A percentile compares a stretch with the other conserved stretches of the same genome.
Evolutionary conservation across 2,888 invertebrate species (phyloP).

Genomic region (Diploptera punctata): DNA sequence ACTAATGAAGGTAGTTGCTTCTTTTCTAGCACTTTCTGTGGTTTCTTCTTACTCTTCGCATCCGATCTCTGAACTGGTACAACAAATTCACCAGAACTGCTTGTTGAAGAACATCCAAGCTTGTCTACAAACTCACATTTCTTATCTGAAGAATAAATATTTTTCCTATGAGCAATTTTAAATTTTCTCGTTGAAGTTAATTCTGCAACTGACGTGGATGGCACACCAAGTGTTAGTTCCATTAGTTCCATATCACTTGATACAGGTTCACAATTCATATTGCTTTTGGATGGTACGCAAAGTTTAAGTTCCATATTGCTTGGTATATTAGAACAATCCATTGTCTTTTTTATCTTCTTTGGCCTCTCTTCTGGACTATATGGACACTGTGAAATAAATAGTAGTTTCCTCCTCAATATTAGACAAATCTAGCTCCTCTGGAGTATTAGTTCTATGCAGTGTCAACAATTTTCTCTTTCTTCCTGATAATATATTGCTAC

Average conservation of each 20-base stretch:
- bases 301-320: too few relatives aligned
- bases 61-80: neutral
- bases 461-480: slow-evolving; percentile 24
- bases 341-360: slow-evolving; percentile 6
- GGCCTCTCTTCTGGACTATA: neutral
- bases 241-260: neutral
- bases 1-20: slow-evolving; percentile 34
- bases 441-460: neutral
- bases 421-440: neutral
- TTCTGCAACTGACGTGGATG: neutral
- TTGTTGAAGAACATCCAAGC: neutral
- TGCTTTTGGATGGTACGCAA: too few relatives aligned
- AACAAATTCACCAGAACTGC: slow-evolving; percentile 20
- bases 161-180: neutral
- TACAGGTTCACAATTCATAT: too few relatives aligned
- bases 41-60: neutral
- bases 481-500: neutral
- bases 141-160: neutral
- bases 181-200: neutral
- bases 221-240: slow-evolving; percentile 2
- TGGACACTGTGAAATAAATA: neutral
- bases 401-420: neutral
- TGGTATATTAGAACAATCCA: too few relatives aligned
- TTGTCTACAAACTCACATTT: neutral
- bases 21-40: slow-evolving; percentile 1